Percentiles rank a stretch among this genome's conserved stretches.
phyloP scores from a whole-genome alignment of 2,113 vertebrate genomes.

The Narcine bancroftii region DNA sequence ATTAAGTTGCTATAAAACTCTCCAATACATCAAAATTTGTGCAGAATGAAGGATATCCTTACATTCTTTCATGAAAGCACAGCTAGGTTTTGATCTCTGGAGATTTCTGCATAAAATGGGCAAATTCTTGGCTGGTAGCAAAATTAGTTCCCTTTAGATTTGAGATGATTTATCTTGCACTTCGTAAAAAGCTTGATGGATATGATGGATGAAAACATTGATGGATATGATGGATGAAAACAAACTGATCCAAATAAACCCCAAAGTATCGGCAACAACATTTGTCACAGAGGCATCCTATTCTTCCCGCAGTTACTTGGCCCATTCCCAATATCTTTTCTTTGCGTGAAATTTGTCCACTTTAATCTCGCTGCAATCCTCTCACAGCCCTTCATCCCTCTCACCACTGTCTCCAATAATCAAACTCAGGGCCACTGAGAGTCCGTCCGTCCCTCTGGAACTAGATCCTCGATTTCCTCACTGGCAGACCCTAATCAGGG shows the following conservation, averaged over 20 bases:
- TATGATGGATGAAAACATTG: not conserved
- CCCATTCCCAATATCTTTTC: too few species aligned
- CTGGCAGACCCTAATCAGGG: too few species aligned
- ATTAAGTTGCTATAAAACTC: not conserved
- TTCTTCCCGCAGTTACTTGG: too few species aligned
- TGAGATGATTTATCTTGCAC: not conserved
- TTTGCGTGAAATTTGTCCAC: too few species aligned
- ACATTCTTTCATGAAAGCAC: not conserved
- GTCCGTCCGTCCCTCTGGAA: too few species aligned
- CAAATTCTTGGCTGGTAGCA: not conserved
- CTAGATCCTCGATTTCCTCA: too few species aligned
- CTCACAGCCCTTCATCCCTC: too few species aligned
- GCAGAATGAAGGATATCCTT: not conserved
- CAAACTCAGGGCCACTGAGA: too few species aligned
- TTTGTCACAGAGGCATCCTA: too few species aligned
- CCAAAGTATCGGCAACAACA: not conserved
- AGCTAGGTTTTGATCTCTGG: conserved; percentile 1
- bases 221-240: not conserved
- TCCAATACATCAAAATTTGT: not conserved
- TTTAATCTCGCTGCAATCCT: too few species aligned
- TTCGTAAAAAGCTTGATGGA: not conserved
- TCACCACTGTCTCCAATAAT: too few species aligned
- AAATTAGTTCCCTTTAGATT: not conserved
- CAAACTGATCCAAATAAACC: not conserved
- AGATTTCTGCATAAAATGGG: not conserved